Evolutionary conservation across 2,888 invertebrate genomes (phyloP).

Genomic region (Matsumyia berberina): DNA sequence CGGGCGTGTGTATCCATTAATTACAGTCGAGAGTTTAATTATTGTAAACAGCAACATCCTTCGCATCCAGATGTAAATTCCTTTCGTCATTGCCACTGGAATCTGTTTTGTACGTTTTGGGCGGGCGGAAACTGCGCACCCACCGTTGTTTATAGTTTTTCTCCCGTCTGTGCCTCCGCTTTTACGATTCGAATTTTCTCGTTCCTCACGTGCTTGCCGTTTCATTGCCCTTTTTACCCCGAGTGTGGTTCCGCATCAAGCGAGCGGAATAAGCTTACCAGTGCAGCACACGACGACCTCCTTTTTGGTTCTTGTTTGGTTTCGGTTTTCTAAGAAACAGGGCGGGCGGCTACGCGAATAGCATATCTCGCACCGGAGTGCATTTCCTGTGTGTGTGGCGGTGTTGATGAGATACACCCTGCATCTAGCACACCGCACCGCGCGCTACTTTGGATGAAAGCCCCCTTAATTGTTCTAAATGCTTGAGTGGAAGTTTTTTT

Average conservation of each 20-base stretch:
- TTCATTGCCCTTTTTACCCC: slow-evolving; percentile 32
- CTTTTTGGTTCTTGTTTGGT: slow-evolving; percentile 32
- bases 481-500: slow-evolving; percentile 60
- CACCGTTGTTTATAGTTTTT: slow-evolving; percentile 35
- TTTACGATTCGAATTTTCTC: slow-evolving; percentile 29
- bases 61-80: slow-evolving; percentile 20
- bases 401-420: neutral
- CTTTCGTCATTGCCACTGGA: slow-evolving; percentile 7
- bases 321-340: slow-evolving; percentile 18
- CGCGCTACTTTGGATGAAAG: neutral
- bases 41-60: slow-evolving; percentile 26
- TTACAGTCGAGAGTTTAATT: slow-evolving; percentile 18
- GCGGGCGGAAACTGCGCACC: neutral
- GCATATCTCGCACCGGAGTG: slow-evolving; percentile 38
- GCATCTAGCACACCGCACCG: neutral
- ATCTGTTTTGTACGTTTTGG: neutral
- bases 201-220: slow-evolving; percentile 44
- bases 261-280: slow-evolving; percentile 26
- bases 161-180: slow-evolving; percentile 8
- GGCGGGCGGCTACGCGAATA: slow-evolving; percentile 16
- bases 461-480: slow-evolving; percentile 44
- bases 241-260: slow-evolving; percentile 21
- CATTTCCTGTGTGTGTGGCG: slow-evolving; percentile 31
- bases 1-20: slow-evolving; percentile 27
- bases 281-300: slow-evolving; percentile 44